Percentiles rank a stretch among this genome's conserved stretches.
These are phyloP conservation scores for Anarsia innoxiella DNA, from an alignment of 2,888 invertebrate genomes.

Conservation along the genomic window DNA sequence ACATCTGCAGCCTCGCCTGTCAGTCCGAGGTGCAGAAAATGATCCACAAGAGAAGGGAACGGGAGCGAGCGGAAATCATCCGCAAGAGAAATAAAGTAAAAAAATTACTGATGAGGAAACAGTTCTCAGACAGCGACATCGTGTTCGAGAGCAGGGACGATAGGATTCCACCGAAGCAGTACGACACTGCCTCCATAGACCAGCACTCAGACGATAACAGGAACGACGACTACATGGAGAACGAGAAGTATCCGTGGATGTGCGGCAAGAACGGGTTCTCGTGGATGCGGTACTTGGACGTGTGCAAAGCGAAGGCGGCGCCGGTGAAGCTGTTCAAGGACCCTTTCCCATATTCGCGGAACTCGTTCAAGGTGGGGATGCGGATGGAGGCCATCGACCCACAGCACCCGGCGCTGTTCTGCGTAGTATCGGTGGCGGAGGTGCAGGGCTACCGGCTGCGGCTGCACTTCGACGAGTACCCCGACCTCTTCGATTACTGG, in stretches of 20 bases:
- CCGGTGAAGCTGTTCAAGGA: slow-evolving; percentile 86
- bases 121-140: slow-evolving; percentile 45
- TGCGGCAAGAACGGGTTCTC: slow-evolving; percentile 83
- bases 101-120: slow-evolving; percentile 56
- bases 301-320: slow-evolving; percentile 82
- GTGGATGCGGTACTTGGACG: slow-evolving; percentile 85
- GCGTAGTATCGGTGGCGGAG: slow-evolving; percentile 89
- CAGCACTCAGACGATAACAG: slow-evolving; percentile 49
- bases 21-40: slow-evolving; percentile 66
- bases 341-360: slow-evolving; percentile 84
- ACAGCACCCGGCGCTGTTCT: slow-evolving; percentile 90
- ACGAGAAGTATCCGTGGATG: slow-evolving; percentile 80
- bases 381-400: slow-evolving; percentile 96
- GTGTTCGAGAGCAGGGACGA: slow-evolving; percentile 39
- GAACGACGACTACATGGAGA: slow-evolving; percentile 45
- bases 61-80: slow-evolving; percentile 46
- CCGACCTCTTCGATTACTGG: slow-evolving; percentile 94
- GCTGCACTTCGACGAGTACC: slow-evolving; percentile 94
- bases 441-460: slow-evolving; percentile 88
- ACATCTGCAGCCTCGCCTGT: slow-evolving; percentile 84
- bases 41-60: slow-evolving; percentile 54
- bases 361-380: slow-evolving; percentile 89
- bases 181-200: slow-evolving; percentile 40
- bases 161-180: slow-evolving; percentile 35
- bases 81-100: slow-evolving; percentile 64